Evolutionary conservation across 2,797 vertebrate species (phyloP).

Genomic region (Harpagifer antarcticus): DNA sequence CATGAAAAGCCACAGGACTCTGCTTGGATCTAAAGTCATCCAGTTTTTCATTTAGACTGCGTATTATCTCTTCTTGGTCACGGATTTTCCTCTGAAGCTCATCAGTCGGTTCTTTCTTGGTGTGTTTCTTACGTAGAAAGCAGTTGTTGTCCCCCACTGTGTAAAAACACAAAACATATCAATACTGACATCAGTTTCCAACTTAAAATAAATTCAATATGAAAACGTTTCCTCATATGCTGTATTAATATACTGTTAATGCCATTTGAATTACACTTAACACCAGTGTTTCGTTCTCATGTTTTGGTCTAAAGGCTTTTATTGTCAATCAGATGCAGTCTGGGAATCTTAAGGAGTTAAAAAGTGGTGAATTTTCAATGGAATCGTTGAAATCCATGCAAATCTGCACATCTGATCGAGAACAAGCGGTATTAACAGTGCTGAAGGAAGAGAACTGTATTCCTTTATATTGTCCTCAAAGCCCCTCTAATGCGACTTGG

Average conservation of each 20-base stretch:
- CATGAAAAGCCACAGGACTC: accelerated
- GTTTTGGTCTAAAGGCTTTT: not conserved
- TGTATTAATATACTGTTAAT: not conserved
- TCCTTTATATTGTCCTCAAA: no score
- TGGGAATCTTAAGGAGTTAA: no score
- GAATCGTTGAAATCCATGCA: no score
- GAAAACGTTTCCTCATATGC: not conserved
- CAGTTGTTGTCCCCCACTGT: accelerated
- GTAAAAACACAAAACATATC: not conserved
- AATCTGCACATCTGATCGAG: no score
- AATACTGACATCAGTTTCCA: not conserved
- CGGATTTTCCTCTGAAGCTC: accelerated
- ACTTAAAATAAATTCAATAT: not conserved
- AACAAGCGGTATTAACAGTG: no score
- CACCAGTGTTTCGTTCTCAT: not conserved
- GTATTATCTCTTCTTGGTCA: no score
- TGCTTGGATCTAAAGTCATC: not conserved
- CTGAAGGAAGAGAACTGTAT: no score
- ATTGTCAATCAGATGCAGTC: no score
- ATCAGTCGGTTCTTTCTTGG: not conserved
- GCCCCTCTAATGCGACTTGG: no score
- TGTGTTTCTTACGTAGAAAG: accelerated
- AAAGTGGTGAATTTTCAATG: no score
- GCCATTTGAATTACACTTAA: not conserved
- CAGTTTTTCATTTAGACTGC: no score